Percentiles rank a stretch among this genome's conserved stretches.
phyloP scores from a whole-genome alignment of 2,888 invertebrate species.

The Melipona beecheii region DNA sequence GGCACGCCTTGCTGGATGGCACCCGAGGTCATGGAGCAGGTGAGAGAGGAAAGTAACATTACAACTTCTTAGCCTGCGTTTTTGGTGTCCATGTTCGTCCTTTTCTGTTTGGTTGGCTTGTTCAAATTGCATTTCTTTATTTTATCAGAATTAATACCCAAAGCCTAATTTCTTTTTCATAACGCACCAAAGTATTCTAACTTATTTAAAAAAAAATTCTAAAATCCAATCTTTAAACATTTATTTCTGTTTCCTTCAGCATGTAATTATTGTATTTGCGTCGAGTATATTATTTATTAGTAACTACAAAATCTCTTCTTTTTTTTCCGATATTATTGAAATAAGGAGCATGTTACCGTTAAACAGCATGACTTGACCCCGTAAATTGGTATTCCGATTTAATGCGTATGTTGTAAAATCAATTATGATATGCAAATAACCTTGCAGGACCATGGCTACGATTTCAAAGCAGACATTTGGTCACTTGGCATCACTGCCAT shows the following conservation, averaged over 20 bases:
- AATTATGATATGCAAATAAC: conserved; percentile 70
- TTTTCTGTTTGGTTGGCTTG: conserved; percentile 36
- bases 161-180: background rate
- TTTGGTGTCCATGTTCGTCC: conserved; percentile 69
- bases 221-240: background rate
- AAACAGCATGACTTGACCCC: conserved; percentile 45
- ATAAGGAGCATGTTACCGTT: conserved; percentile 51
- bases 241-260: background rate
- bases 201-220: background rate
- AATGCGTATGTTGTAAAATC: conserved; percentile 46
- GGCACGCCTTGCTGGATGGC: conserved; percentile 99
- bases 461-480: conserved; percentile 98
- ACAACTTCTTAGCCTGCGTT: conserved; percentile 83
- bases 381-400: conserved; percentile 32
- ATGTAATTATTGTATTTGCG: conserved; percentile 5
- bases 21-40: conserved; percentile 99
- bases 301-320: background rate
- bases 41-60: conserved; percentile 85
- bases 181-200: background rate
- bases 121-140: background rate
- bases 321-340: background rate
- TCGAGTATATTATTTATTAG: background rate
- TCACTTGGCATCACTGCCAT: conserved; percentile 98
- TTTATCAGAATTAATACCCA: background rate
- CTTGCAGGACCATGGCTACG: conserved; percentile 95